Conservation (phyloP, 2,888 invertebrate genomes). For the Heliothis peltigera region DNA sequence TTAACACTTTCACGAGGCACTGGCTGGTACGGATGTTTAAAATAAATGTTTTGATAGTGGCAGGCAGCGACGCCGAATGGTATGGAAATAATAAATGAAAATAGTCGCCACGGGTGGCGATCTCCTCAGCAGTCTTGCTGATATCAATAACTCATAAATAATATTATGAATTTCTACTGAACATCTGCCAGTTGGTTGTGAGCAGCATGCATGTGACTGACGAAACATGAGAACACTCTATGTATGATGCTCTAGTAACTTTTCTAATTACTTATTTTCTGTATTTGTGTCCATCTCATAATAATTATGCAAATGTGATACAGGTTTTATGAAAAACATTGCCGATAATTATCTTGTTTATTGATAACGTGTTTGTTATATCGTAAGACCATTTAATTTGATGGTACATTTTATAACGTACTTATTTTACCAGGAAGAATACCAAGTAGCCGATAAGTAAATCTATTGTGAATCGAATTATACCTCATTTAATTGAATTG, state of each 20-base stretch:
- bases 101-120: not conserved
- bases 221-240: not conserved
- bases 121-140: not conserved
- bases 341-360: conserved; percentile 24
- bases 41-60: not conserved
- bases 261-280: not conserved
- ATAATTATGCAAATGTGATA: conserved; percentile 3
- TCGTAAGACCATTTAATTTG: conserved; percentile 8
- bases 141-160: not conserved
- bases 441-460: too few species aligned
- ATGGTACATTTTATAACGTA: not conserved
- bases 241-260: too few species aligned
- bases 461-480: too few species aligned
- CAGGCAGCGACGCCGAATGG: not conserved
- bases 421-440: conserved; percentile 6
- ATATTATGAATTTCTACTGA: not conserved
- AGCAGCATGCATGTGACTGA: not conserved
- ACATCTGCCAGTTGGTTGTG: too few species aligned
- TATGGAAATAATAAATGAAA: not conserved
- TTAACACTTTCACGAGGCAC: not conserved
- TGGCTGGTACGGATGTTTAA: not conserved
- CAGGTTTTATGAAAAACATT: conserved; percentile 4
- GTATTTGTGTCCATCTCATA: conserved; percentile 8
- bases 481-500: too few species aligned
- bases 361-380: conserved; percentile 17